These are phyloP conservation scores for Cyaniris semiargus DNA, from an alignment of 2,888 invertebrate genomes.

Conservation along the genomic window DNA sequence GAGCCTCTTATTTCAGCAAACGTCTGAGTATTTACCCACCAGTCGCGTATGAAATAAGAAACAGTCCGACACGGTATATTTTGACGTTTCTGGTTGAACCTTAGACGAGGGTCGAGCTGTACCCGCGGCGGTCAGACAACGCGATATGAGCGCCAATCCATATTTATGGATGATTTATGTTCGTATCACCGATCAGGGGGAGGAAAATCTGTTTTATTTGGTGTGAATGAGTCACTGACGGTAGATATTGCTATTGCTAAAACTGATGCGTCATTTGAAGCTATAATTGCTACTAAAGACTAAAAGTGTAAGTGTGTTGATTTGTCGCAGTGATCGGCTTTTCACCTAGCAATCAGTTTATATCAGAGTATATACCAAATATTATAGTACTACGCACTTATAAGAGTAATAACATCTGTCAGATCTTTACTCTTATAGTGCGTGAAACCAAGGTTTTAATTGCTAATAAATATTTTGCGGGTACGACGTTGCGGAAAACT, in stretches of 20 bases:
- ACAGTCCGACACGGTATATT: neutral
- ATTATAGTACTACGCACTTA: no score
- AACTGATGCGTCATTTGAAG: no score
- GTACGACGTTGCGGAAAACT: neutral
- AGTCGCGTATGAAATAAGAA: neutral
- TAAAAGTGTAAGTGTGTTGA: no score
- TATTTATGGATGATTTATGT: conserved; percentile 26
- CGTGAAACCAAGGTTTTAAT: neutral
- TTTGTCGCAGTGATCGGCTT: neutral
- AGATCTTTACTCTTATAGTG: no score
- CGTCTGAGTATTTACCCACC: no score
- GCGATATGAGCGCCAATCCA: conserved; percentile 7
- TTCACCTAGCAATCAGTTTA: neutral
- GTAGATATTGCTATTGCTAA: no score
- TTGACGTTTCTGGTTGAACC: neutral
- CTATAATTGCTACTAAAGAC: no score
- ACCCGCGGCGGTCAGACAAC: neutral
- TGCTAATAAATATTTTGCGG: neutral
- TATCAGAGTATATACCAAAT: no score
- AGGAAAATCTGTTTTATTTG: neutral
- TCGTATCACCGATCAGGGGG: neutral
- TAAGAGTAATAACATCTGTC: no score
- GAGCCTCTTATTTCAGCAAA: no score
- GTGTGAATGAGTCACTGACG: neutral
- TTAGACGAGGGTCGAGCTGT: neutral